These are phyloP conservation scores for Falco columbarius DNA, from an alignment of 2,797 vertebrate species.

Conservation along the genomic window DNA sequence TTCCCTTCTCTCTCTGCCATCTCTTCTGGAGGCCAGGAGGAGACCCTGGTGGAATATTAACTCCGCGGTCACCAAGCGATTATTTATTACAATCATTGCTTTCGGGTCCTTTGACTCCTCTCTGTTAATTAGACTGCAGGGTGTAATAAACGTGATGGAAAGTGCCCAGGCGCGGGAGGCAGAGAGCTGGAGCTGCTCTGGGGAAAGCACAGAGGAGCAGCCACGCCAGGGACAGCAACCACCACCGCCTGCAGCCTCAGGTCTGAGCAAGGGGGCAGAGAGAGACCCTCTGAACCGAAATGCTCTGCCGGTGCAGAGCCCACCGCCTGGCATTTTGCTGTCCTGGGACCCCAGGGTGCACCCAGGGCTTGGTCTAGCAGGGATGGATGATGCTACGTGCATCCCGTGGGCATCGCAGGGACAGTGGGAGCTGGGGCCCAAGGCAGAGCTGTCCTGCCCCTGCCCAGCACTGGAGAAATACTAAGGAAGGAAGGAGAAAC, in stretches of 20 bases:
- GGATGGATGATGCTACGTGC: fast-evolving
- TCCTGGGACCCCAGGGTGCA: fast-evolving
- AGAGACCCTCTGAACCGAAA: fast-evolving
- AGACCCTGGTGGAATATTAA: not conserved
- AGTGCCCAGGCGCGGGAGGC: not conserved
- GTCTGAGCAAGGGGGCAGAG: not conserved
- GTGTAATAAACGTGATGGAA: constrained; percentile 38
- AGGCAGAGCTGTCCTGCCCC: not conserved
- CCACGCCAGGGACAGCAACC: fast-evolving
- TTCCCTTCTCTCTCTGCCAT: not conserved
- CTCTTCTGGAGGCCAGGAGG: not conserved
- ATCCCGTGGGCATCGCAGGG: fast-evolving
- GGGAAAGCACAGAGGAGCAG: not conserved
- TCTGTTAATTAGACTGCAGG: constrained; percentile 49
- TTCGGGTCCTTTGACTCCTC: constrained; percentile 24
- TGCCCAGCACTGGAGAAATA: not conserved
- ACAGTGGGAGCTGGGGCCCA: fast-evolving
- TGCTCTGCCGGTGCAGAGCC: not conserved
- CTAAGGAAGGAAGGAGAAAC: not conserved
- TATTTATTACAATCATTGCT: constrained; percentile 42
- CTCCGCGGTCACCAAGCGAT: not conserved
- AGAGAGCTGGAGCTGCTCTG: not conserved
- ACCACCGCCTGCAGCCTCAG: not conserved
- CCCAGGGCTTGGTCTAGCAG: fast-evolving
- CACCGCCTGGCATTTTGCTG: fast-evolving